Conservation (phyloP, 2,888 invertebrate species). For the Drosophila stalkeri region DNA sequence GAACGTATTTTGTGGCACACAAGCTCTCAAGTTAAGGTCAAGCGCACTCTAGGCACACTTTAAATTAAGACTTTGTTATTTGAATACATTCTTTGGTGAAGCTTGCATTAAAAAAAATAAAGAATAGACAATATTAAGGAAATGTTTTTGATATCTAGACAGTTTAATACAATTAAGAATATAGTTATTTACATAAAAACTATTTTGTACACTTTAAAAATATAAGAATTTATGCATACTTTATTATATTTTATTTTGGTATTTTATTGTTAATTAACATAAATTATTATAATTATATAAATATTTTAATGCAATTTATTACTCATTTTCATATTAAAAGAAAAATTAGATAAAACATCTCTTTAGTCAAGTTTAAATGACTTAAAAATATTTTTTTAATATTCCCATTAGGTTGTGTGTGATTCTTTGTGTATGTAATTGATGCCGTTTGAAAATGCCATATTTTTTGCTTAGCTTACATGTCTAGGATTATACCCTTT, state of each 20-base stretch:
- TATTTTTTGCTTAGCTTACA: conserved; percentile 35
- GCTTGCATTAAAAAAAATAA: neutral
- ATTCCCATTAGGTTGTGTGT: neutral
- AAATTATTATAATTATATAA: too few relatives aligned
- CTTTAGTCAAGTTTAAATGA: neutral
- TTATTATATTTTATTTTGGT: too few relatives aligned
- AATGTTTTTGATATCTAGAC: too few relatives aligned
- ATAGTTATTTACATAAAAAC: too few relatives aligned
- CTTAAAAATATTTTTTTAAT: neutral
- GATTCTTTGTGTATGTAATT: conserved; percentile 18
- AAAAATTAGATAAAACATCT: too few relatives aligned
- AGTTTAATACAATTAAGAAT: too few relatives aligned
- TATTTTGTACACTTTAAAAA: too few relatives aligned
- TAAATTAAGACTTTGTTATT: conserved; percentile 1
- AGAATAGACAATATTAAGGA: too few relatives aligned
- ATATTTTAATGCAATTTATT: too few relatives aligned
- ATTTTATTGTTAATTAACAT: too few relatives aligned
- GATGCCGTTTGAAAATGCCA: conserved; percentile 2
- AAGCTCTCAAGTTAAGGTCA: conserved; percentile 8
- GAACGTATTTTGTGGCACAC: conserved; percentile 30
- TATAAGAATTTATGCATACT: too few relatives aligned
- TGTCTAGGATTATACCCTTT: conserved; percentile 45
- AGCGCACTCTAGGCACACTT: conserved; percentile 7
- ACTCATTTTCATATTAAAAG: too few relatives aligned
- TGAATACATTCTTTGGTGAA: neutral